Percentiles rank a stretch among this genome's conserved stretches.
These are phyloP conservation scores for Lasioglossum marginatum DNA, from an alignment of 2,888 invertebrate genomes.

Conservation along the genomic window DNA sequence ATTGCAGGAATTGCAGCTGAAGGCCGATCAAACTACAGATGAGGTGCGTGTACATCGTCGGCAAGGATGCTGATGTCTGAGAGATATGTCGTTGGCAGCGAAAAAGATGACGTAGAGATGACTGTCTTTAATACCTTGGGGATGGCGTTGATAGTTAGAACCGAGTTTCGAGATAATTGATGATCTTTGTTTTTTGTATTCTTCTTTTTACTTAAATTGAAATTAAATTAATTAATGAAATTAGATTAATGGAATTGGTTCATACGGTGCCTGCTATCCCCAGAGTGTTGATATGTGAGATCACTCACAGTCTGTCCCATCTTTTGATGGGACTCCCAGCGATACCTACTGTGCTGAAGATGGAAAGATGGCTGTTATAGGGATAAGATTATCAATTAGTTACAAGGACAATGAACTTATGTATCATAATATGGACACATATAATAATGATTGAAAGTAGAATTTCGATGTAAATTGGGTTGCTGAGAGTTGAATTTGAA, in stretches of 20 bases:
- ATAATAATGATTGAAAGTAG: too few relatives aligned
- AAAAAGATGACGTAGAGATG: background rate
- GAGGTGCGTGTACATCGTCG: slow-evolving; percentile 88
- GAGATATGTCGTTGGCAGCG: background rate
- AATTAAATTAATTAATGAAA: too few relatives aligned
- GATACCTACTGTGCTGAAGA: background rate
- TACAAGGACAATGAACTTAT: too few relatives aligned
- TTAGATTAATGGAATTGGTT: background rate
- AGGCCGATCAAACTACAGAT: slow-evolving; percentile 94
- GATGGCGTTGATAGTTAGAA: too few relatives aligned
- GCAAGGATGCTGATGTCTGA: background rate
- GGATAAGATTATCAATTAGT: background rate
- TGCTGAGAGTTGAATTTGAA: too few relatives aligned
- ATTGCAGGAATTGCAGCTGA: slow-evolving; percentile 94
- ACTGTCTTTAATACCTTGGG: too few relatives aligned
- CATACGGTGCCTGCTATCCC: too few relatives aligned
- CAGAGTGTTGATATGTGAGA: background rate
- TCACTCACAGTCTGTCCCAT: background rate
- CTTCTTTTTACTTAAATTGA: background rate
- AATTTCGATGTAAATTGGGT: too few relatives aligned
- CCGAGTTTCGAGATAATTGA: too few relatives aligned
- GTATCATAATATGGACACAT: too few relatives aligned
- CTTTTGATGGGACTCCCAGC: background rate
- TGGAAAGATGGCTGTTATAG: background rate
- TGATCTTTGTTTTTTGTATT: background rate